Conservation (phyloP, 2,113 vertebrate species). For the Cromileptes altivelis region DNA sequence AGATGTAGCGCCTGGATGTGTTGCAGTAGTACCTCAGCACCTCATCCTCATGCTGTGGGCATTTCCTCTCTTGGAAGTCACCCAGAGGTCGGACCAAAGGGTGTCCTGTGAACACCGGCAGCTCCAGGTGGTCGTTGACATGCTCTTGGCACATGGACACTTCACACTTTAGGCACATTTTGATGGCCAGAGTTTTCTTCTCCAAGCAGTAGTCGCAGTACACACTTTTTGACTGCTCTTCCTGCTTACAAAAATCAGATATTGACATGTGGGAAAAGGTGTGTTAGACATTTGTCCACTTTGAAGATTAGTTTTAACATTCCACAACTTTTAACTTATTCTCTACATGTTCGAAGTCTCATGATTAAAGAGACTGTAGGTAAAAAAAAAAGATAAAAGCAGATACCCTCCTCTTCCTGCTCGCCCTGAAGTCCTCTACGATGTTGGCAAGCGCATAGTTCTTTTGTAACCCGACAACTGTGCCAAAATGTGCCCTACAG, state of each 20-base stretch:
- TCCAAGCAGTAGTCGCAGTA: slow-evolving; percentile 68
- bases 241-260: slow-evolving; percentile 37
- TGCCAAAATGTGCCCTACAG: slow-evolving; percentile 61
- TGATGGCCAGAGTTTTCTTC: slow-evolving; percentile 41
- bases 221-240: slow-evolving; percentile 32
- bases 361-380: background rate
- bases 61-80: slow-evolving; percentile 67
- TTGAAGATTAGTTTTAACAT: background rate
- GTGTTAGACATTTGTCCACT: background rate
- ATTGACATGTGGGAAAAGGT: background rate
- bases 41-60: slow-evolving; percentile 69
- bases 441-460: slow-evolving; percentile 71
- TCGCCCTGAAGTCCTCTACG: slow-evolving; percentile 64
- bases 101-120: slow-evolving; percentile 70
- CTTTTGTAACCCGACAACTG: slow-evolving; percentile 49
- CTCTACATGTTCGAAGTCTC: background rate
- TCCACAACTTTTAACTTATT: background rate
- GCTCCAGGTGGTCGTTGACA: slow-evolving; percentile 60
- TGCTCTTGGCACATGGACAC: slow-evolving; percentile 75
- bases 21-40: slow-evolving; percentile 74
- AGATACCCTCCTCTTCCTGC: slow-evolving; percentile 43
- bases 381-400: background rate
- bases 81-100: slow-evolving; percentile 60
- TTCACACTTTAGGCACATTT: slow-evolving; percentile 76
- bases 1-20: slow-evolving; percentile 67